A percentile compares a stretch with the other conserved stretches of the same genome.
Evolutionary conservation across 2,797 vertebrate genomes (phyloP).

Genomic region (Characodon lateralis): DNA sequence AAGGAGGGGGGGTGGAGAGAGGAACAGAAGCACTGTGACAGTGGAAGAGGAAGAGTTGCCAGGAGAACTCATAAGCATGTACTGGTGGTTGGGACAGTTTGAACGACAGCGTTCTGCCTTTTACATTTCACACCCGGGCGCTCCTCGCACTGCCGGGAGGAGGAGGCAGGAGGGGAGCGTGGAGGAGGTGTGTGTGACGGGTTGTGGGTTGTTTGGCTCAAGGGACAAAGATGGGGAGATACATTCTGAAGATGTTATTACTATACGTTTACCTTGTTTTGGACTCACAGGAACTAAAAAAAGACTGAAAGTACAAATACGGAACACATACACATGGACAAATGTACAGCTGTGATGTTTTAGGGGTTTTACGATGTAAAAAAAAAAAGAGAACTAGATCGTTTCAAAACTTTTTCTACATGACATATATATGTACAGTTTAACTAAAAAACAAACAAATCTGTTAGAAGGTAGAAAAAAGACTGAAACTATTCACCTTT

Average conservation of each 20-base stretch:
- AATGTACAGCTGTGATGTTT: neutral
- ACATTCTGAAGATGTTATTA: slow-evolving; percentile 79
- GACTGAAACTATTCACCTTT: neutral
- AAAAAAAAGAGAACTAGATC: neutral
- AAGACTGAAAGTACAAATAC: slow-evolving; percentile 17
- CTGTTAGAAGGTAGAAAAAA: too few relatives aligned
- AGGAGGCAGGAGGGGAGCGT: slow-evolving; percentile 39
- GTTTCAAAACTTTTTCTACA: neutral
- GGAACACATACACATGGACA: slow-evolving; percentile 1
- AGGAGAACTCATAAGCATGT: slow-evolving; percentile 36
- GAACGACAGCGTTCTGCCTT: slow-evolving; percentile 93
- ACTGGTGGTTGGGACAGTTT: slow-evolving; percentile 82
- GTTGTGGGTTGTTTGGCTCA: slow-evolving; percentile 74
- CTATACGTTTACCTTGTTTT: slow-evolving; percentile 77
- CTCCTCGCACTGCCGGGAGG: slow-evolving; percentile 71
- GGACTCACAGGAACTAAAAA: slow-evolving; percentile 58
- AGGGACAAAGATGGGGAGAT: slow-evolving; percentile 76
- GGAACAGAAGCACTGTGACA: slow-evolving; percentile 24
- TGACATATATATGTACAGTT: neutral
- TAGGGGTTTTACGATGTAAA: neutral
- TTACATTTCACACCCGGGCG: slow-evolving; percentile 98
- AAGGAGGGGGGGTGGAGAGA: neutral
- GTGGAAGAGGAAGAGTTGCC: slow-evolving; percentile 49
- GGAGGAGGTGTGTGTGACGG: slow-evolving; percentile 35
- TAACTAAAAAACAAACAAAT: neutral